phyloP scores from a whole-genome alignment of 2,113 vertebrate species.

The Sclerurus mexicanus region DNA sequence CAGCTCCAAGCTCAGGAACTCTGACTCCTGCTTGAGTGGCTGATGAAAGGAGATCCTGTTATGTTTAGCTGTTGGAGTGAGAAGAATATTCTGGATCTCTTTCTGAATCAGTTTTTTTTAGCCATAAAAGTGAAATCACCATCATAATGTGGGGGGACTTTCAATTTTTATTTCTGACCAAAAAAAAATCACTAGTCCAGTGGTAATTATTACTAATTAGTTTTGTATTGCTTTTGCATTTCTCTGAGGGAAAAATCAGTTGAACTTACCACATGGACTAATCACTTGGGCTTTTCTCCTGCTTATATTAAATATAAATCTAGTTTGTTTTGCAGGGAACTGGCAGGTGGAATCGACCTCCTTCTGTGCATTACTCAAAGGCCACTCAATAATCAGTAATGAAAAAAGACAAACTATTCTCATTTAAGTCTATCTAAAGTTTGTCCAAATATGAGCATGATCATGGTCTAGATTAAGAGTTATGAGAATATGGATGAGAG shows the following conservation, averaged over 20 bases:
- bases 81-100: background rate
- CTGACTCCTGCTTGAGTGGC: background rate
- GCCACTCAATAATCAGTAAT: background rate
- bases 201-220: background rate
- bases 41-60: background rate
- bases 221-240: background rate
- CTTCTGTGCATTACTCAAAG: background rate
- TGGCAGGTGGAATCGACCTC: background rate
- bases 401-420: background rate
- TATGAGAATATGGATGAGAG: background rate
- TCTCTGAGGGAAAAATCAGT: background rate
- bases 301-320: background rate
- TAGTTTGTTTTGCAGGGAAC: background rate
- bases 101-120: background rate
- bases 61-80: background rate
- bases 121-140: background rate
- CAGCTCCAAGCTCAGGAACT: background rate
- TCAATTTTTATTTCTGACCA: background rate
- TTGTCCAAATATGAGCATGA: background rate
- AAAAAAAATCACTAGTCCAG: background rate
- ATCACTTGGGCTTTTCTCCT: background rate
- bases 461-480: background rate
- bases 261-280: background rate
- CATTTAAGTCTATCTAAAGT: background rate
- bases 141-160: fast-evolving